Percentiles rank a stretch among this genome's conserved stretches.
phyloP scores from a whole-genome alignment of 1,140 invertebrate genomes.

The Tribolium castaneum region DNA sequence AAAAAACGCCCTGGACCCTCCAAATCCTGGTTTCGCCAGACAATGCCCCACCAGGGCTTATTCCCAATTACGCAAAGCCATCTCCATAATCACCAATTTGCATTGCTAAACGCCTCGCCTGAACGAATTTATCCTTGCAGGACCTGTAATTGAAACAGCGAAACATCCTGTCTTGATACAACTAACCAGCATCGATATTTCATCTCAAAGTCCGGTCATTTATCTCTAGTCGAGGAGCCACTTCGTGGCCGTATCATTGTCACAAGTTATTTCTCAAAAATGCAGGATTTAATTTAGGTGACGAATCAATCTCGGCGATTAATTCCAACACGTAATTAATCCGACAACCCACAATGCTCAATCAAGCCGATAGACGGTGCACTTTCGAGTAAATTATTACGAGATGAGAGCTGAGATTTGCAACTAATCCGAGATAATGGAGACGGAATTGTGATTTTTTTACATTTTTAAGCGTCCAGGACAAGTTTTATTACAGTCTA shows the following conservation, averaged over 20 bases:
- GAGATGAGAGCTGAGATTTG: background rate
- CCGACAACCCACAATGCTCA: background rate
- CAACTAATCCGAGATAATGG: background rate
- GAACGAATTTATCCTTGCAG: background rate
- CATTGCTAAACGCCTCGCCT: background rate
- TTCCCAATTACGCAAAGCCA: conserved; percentile 7
- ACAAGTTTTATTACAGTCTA: background rate
- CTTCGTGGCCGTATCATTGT: too few relatives aligned
- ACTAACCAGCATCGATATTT: too few relatives aligned
- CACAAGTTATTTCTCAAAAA: too few relatives aligned
- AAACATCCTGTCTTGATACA: background rate
- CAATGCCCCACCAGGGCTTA: background rate
- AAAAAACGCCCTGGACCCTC: background rate
- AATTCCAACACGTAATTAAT: background rate
- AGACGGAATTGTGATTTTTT: background rate
- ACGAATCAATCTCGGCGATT: background rate
- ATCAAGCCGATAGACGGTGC: background rate
- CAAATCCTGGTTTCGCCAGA: background rate
- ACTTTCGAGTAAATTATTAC: background rate
- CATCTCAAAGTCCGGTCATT: too few relatives aligned
- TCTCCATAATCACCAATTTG: conserved; percentile 14
- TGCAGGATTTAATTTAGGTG: too few relatives aligned
- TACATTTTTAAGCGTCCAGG: background rate
- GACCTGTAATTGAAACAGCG: background rate
- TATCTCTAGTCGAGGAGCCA: too few relatives aligned